phyloP scores from a whole-genome alignment of 2,113 vertebrate species.

The Notothenia coriiceps region DNA sequence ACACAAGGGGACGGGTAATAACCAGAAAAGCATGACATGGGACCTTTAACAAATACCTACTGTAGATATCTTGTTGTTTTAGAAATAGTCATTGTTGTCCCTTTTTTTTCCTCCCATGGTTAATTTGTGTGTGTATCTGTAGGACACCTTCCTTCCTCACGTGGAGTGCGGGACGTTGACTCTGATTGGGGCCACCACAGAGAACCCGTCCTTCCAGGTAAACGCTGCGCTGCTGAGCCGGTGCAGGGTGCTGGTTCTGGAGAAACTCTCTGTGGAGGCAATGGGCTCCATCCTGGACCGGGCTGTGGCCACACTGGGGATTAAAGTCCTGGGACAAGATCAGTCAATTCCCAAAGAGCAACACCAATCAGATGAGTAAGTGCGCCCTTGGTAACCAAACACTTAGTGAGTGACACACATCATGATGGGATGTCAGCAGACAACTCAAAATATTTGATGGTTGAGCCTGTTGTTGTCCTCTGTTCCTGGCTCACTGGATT shows the following conservation, averaged over 20 bases:
- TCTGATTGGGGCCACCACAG: slow-evolving; percentile 96
- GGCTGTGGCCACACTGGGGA: slow-evolving; percentile 88
- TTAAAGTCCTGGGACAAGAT: slow-evolving; percentile 81
- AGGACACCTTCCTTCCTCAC: slow-evolving; percentile 97
- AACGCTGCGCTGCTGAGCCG: slow-evolving; percentile 94
- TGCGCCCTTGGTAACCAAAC: slow-evolving; percentile 54
- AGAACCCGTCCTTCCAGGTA: slow-evolving; percentile 99
- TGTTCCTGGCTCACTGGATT: slow-evolving; percentile 17
- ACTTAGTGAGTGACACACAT: slow-evolving; percentile 48
- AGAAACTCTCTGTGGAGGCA: slow-evolving; percentile 91
- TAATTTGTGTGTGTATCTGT: slow-evolving; percentile 9
- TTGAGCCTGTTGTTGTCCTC: slow-evolving; percentile 17
- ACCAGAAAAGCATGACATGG: no score
- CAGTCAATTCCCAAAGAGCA: slow-evolving; percentile 68
- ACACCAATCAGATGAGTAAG: slow-evolving; percentile 86
- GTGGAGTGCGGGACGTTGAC: slow-evolving; percentile 96
- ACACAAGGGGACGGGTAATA: no score
- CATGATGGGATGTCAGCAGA: slow-evolving; percentile 36
- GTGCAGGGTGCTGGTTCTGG: slow-evolving; percentile 94
- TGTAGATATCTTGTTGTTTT: slow-evolving; percentile 17
- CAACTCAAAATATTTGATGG: slow-evolving; percentile 64
- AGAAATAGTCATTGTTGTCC: slow-evolving; percentile 21
- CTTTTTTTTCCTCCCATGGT: slow-evolving; percentile 8
- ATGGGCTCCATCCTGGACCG: slow-evolving; percentile 91
- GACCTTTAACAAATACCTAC: slow-evolving; percentile 36